Percentiles rank a stretch among this genome's conserved stretches.
These are phyloP conservation scores for Nycteola revayana DNA, from an alignment of 2,888 invertebrate genomes.

Conservation along the genomic window DNA sequence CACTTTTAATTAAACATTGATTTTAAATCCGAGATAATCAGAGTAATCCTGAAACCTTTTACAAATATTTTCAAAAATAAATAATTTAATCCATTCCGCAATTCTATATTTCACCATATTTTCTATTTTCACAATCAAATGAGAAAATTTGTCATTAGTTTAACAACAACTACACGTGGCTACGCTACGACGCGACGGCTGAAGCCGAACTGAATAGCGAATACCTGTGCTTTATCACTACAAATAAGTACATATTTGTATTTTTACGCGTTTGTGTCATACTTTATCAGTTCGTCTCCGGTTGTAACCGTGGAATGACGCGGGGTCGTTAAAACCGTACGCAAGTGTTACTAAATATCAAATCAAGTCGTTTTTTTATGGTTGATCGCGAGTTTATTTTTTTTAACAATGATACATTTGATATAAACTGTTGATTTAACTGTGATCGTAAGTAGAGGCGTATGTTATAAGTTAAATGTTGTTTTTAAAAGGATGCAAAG, in stretches of 20 bases:
- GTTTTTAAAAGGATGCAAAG: constrained; percentile 5
- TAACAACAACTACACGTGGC: too few species aligned
- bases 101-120: too few species aligned
- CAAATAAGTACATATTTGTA: constrained; percentile 49
- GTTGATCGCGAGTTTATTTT: too few species aligned
- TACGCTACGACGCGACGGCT: constrained; percentile 13
- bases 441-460: not conserved
- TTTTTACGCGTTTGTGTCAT: constrained; percentile 58
- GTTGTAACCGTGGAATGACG: constrained; percentile 50
- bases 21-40: constrained; percentile 13
- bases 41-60: too few species aligned
- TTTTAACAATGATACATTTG: too few species aligned
- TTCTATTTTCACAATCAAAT: too few species aligned
- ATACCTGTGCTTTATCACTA: constrained; percentile 36
- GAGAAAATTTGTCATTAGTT: too few species aligned
- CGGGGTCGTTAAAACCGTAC: constrained; percentile 24
- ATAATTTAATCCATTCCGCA: too few species aligned
- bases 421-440: too few species aligned
- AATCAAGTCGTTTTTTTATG: constrained; percentile 10
- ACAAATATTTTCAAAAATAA: constrained; percentile 12
- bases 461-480: not conserved
- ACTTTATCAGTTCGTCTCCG: constrained; percentile 54
- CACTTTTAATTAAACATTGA: too few species aligned
- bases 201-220: constrained; percentile 23
- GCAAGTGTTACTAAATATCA: constrained; percentile 22